phyloP scores from a whole-genome alignment of 2,113 vertebrate species.

The Laterallus jamaicensis region DNA sequence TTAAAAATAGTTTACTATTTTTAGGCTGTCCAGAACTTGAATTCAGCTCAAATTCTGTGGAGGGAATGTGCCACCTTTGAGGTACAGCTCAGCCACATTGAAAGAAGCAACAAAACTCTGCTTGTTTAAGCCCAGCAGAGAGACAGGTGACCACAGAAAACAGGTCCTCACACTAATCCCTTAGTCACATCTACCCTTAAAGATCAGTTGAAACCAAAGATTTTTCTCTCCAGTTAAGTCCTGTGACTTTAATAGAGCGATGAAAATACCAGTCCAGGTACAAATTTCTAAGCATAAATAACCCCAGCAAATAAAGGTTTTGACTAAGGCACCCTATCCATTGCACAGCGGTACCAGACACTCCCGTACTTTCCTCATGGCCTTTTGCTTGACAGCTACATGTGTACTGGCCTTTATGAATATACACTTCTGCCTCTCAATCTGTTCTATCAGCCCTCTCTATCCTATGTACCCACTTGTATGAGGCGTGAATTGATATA shows the following conservation, averaged over 20 bases:
- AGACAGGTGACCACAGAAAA: neutral
- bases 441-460: slow-evolving; percentile 53
- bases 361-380: neutral
- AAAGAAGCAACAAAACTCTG: neutral
- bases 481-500: slow-evolving; percentile 55
- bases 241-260: neutral
- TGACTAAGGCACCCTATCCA: neutral
- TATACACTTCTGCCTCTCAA: slow-evolving; percentile 41
- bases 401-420: slow-evolving; percentile 47
- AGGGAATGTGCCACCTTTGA: neutral
- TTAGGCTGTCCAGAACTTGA: neutral
- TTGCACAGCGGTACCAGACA: neutral
- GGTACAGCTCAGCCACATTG: neutral
- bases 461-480: slow-evolving; percentile 32
- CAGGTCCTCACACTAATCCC: neutral
- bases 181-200: neutral
- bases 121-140: neutral
- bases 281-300: neutral
- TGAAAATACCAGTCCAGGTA: neutral
- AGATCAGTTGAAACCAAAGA: neutral
- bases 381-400: slow-evolving; percentile 54
- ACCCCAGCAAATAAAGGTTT: neutral
- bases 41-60: neutral
- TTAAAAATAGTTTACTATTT: neutral
- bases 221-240: neutral